Evolutionary conservation across 2,797 vertebrate genomes (phyloP).

Genomic region (Acanthopagrus latus): DNA sequence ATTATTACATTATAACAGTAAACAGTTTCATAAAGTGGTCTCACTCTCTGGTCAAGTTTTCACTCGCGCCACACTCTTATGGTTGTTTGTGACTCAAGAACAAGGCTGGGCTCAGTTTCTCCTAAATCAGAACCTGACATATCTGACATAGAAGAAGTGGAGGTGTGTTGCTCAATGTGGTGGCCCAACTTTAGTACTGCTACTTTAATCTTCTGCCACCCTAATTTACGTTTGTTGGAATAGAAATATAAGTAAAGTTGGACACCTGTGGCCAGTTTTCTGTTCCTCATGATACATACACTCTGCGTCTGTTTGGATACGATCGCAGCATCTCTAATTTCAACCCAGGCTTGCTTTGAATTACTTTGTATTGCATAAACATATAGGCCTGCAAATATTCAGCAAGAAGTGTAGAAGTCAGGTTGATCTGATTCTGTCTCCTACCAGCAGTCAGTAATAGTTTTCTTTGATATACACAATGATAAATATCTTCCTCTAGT

Average conservation of each 20-base stretch:
- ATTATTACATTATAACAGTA: too few species aligned
- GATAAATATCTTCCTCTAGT: conserved; percentile 1
- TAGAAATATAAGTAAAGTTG: too few species aligned
- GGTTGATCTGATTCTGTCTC: not conserved
- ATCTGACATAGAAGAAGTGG: too few species aligned
- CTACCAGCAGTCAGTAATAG: not conserved
- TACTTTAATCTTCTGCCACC: not conserved
- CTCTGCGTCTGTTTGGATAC: not conserved
- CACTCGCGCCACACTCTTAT: too few species aligned
- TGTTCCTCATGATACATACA: not conserved
- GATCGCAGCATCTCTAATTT: not conserved
- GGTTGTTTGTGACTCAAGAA: too few species aligned
- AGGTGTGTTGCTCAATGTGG: not conserved
- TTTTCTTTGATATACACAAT: conserved; percentile 17
- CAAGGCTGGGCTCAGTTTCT: too few species aligned
- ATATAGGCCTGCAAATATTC: not conserved
- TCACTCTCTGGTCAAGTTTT: too few species aligned
- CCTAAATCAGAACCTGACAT: too few species aligned
- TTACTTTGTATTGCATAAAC: not conserved
- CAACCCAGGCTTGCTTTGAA: not conserved
- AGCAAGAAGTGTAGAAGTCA: not conserved
- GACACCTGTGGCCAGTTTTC: not conserved
- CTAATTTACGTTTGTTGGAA: not conserved
- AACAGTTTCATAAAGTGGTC: too few species aligned
- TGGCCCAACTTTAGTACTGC: not conserved